Conservation (phyloP, 2,113 vertebrate species). For the Heteronetta atricapilla region DNA sequence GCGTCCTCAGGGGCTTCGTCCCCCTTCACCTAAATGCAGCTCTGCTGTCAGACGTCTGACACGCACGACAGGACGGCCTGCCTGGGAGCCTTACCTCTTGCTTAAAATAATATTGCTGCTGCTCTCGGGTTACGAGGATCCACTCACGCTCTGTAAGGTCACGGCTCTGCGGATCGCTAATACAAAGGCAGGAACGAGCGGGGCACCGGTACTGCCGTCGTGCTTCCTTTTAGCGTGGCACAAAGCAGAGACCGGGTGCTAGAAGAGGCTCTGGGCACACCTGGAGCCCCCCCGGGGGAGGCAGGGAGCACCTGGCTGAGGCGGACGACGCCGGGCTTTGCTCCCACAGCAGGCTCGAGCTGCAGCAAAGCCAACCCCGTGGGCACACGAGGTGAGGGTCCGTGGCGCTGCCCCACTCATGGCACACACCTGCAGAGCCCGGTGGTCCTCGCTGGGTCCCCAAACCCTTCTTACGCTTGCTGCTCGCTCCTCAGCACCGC, state of each 20-base stretch:
- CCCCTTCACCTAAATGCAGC: slow-evolving; percentile 60
- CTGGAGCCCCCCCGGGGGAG: neutral
- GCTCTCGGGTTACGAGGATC: neutral
- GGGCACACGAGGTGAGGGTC: accelerated
- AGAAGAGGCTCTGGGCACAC: neutral
- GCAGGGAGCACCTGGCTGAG: neutral
- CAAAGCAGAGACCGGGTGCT: neutral
- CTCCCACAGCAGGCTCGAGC: neutral
- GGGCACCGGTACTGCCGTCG: neutral
- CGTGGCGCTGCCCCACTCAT: neutral
- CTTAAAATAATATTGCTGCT: slow-evolving; percentile 26
- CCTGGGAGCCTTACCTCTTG: slow-evolving; percentile 1
- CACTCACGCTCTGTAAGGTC: neutral
- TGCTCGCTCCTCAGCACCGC: neutral
- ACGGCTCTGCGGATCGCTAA: neutral
- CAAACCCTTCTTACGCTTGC: accelerated
- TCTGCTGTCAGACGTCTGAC: slow-evolving; percentile 37
- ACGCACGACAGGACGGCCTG: neutral
- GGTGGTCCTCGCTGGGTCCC: accelerated
- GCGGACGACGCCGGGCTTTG: neutral
- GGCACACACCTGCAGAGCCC: accelerated
- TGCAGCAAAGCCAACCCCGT: neutral
- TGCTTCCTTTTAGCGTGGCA: neutral
- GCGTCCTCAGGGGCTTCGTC: slow-evolving; percentile 1
- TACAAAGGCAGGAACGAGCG: neutral